Conservation (phyloP, 2,888 invertebrate genomes). For the Pseudolycoriella hygida region DNA sequence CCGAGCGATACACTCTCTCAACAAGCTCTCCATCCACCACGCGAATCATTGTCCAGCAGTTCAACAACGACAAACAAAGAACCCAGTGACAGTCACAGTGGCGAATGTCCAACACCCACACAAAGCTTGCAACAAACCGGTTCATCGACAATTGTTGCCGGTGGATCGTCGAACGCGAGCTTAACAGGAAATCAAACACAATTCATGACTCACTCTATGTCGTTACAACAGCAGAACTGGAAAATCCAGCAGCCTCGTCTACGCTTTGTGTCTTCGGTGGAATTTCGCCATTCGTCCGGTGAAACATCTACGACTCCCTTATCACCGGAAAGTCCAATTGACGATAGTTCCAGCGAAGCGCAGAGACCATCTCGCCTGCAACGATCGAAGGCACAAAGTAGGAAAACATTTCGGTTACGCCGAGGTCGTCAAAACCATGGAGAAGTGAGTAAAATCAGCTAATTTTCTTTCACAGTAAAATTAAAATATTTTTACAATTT, state of each 20-base stretch:
- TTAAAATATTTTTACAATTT: no score
- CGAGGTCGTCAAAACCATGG: conserved; percentile 51
- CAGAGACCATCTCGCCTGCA: conserved; percentile 56
- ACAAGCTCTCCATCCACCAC: conserved; percentile 29
- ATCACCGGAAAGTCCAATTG: conserved; percentile 52
- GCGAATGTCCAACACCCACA: conserved; percentile 15
- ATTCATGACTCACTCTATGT: conserved; percentile 30
- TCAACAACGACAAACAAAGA: conserved; percentile 32
- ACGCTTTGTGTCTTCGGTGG: conserved; percentile 66
- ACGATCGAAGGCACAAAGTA: conserved; percentile 81
- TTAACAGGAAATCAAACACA: conserved; percentile 19
- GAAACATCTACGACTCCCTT: conserved; percentile 59
- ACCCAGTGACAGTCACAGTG: conserved; percentile 27
- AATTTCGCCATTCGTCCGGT: conserved; percentile 63
- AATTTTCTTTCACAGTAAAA: no score
- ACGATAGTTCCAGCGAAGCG: conserved; percentile 47
- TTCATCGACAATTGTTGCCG: conserved; percentile 15
- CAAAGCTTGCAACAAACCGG: conserved; percentile 11
- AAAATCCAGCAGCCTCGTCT: conserved; percentile 43
- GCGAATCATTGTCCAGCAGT: conserved; percentile 41
- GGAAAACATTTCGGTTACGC: conserved; percentile 79
- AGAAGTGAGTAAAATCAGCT: not conserved
- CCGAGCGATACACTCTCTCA: conserved; percentile 30
- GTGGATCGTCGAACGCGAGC: conserved; percentile 10
- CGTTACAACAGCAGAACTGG: conserved; percentile 27